Base-by-base conservation (phyloP, 2,888 invertebrate species). In the Xestia c-nigrum region DNA sequence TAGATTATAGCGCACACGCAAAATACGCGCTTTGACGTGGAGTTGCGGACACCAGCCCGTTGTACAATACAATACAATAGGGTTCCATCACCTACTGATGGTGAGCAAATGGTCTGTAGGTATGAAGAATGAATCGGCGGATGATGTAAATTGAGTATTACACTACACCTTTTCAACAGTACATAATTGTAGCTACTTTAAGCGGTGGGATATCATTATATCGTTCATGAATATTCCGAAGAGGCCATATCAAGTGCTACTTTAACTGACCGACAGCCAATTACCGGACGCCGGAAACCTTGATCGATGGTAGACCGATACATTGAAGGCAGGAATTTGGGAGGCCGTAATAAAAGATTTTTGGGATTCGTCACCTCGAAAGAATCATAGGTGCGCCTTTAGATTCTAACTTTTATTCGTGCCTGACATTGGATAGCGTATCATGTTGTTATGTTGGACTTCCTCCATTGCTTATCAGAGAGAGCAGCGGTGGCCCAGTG, bases 261-360 rank as follows among this genome's bases (percentile, higher is more conserved):
- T 67, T 52, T 31, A 31, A 24, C 38, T 61, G 68, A 40, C 47
- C 57, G 72, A 50, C 50, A 19, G 50, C 64, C 79, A 69, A 68
- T 81, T 78, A 78, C 79, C 79, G 79, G 79, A 24, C 40, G 72
- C 31, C 79, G 79, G 84, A 84, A 65, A 69, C 24, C 64, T 38
- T 72, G 79, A 81, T 81, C 64, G 64, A 83, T 83, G 40, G 14
- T 64, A 19, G 31, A 31, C 63, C n/a, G 9, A 78, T 72, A 83
- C n/a, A 59, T 69, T 4, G 57, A n/a, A 52, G 7, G 65, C 19
- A 55, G 46, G 16, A 57, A 57, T 76, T 61, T 40, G 19, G 46
- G 9, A 38, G 52, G 0, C 43, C 40, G 0, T 12, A 55, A 40
- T 63, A 14, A 19, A 14, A 46, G 0, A n/a, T n/a, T 46, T 65